phyloP scores from a whole-genome alignment of 2,797 vertebrate genomes.

The Geotrypetes seraphini region DNA sequence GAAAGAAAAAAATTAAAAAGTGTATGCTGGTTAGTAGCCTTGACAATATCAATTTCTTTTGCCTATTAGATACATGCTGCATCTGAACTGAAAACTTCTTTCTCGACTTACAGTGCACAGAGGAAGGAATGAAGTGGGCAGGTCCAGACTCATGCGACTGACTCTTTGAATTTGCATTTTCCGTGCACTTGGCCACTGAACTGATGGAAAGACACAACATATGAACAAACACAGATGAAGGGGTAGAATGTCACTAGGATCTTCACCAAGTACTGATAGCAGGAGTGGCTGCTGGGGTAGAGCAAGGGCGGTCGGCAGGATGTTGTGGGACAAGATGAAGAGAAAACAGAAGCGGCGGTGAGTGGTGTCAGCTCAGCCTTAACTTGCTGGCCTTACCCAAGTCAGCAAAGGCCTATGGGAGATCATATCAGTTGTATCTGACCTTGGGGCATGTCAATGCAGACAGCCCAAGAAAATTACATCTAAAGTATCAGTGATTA shows the following conservation, averaged over 20 bases:
- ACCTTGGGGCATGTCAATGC: no score
- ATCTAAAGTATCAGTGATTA: no score
- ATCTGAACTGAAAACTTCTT: conserved; percentile 13
- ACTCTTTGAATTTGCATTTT: conserved; percentile 36
- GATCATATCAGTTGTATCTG: no score
- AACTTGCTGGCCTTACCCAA: no score
- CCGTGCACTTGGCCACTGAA: conserved; percentile 38
- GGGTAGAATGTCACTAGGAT: conserved; percentile 52
- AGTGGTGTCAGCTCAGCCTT: no score
- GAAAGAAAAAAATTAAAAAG: no score
- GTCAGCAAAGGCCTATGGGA: no score
- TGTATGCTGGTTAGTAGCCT: no score
- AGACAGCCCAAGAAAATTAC: no score
- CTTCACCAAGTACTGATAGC: conserved; percentile 53
- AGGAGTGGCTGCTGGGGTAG: conserved; percentile 52
- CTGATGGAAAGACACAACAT: conserved; percentile 56
- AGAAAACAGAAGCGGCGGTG: conserved; percentile 7
- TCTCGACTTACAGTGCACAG: conserved; percentile 51
- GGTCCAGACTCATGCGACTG: conserved; percentile 36
- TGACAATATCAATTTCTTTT: no score
- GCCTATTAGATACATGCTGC: no score
- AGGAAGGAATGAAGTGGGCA: conserved; percentile 39
- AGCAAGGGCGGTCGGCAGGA: conserved; percentile 38
- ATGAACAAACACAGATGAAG: conserved; percentile 59
- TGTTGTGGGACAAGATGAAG: conserved; percentile 38